These are phyloP conservation scores for Daphoenositta chrysoptera DNA, from an alignment of 2,113 vertebrate species.

Conservation along the genomic window DNA sequence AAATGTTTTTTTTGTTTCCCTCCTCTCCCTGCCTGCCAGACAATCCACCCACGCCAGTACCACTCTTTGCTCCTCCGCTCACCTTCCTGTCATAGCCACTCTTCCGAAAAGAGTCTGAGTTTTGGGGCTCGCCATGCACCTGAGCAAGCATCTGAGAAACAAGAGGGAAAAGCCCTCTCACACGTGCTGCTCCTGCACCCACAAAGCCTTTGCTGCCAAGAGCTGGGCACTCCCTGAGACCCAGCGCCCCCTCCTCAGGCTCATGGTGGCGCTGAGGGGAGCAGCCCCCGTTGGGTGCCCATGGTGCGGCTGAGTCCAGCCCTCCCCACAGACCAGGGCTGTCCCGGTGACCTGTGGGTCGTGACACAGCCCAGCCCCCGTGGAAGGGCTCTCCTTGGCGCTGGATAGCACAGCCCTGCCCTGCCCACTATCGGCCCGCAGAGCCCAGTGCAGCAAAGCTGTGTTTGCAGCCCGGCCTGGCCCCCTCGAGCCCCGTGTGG, in stretches of 20 bases:
- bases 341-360: not conserved
- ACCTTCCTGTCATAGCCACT: conserved; percentile 7
- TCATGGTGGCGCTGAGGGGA: not conserved
- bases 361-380: not conserved
- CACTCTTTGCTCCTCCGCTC: not conserved
- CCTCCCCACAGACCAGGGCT: not conserved
- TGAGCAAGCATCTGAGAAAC: conserved; percentile 12
- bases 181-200: not conserved
- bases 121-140: not conserved
- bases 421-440: not conserved
- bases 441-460: not conserved
- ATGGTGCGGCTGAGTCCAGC: not conserved
- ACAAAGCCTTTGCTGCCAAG: no score
- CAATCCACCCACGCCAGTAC: not conserved
- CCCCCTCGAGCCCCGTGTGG: fast-evolving
- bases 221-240: no score
- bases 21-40: not conserved
- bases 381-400: not conserved
- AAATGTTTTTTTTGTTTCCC: not conserved
- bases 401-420: not conserved
- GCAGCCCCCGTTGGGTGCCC: fast-evolving
- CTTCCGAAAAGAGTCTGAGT: not conserved
- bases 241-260: fast-evolving
- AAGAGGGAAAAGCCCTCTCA: not conserved
- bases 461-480: not conserved